Evolutionary conservation across 64 coral and sea anemone species (phyloP), one percentile per base, ranked within the genome.

Genomic region (Porites australiensis): DNA sequence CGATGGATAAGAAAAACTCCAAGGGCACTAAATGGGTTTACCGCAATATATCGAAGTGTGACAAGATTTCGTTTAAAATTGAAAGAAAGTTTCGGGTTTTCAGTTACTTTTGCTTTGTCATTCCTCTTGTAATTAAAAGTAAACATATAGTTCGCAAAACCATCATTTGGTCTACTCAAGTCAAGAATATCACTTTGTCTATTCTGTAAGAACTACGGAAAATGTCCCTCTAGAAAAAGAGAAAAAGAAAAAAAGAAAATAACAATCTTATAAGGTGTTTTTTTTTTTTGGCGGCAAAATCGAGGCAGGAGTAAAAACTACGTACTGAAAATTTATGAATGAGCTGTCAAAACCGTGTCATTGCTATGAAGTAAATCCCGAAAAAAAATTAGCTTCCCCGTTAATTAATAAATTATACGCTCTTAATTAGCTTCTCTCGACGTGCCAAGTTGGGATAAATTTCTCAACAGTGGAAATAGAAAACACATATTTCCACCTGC

Each of bases 331-430:
- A 78, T 55, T 55, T 10, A 55, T 14, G 50, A 78, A 16, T 55
- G 75, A 57, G 19, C 3, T 50, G 10, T 51, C 45, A 5, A 76
- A 76, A 76, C 48, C 49, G 13, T 44, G 45, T 50, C 43, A 50
- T 76, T 50, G 27, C 47, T 15, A 0, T 76, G 46, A 50, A 76
- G 73, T 76, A 50, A 76, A 76, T 47, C n/a, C 47, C 45, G n/a
- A 47, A 18, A 57, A 63, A 49, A 68, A 50, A 68, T 51, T 48
- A 69, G 62, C 63, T 84, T 84, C n/a, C 44, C 81, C 63, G 81
- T 68, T 84, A 69, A 84, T 84, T 84, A 84, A 84, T 84, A 84
- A 84, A 68, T 84, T 84, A 84, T 84, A 84, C 69, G 69, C 44
- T 84, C 81, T 84, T 84, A 84, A 84, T 84, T 84, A 84, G 61